Percentiles rank a stretch among this genome's conserved stretches.
Evolutionary conservation across 2,888 invertebrate species (phyloP).

Genomic region (Barypeithes pellucidus): DNA sequence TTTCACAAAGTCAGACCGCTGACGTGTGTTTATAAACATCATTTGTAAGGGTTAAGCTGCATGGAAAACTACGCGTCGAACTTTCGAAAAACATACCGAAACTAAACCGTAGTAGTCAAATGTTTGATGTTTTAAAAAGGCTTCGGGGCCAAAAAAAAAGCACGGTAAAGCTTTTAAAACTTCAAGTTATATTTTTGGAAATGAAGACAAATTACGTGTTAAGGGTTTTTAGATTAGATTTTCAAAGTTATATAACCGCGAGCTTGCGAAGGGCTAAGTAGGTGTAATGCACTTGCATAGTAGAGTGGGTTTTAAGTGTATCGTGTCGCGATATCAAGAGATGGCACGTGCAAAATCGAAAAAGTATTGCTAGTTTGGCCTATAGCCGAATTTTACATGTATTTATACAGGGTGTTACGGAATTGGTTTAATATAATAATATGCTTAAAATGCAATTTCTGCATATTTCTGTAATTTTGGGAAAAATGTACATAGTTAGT

Average conservation of each 20-base stretch:
- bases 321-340: not conserved
- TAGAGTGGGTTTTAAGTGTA: not conserved
- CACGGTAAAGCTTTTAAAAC: conserved; percentile 36
- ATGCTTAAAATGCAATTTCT: too few species aligned
- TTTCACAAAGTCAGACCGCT: conserved; percentile 42
- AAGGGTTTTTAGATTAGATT: conserved; percentile 14
- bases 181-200: conserved; percentile 42
- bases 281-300: conserved; percentile 9
- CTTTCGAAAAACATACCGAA: conserved; percentile 25
- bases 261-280: not conserved
- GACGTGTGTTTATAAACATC: conserved; percentile 48
- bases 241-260: conserved; percentile 12
- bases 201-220: conserved; percentile 40
- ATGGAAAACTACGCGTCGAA: conserved; percentile 29
- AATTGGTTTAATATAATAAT: too few species aligned
- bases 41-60: conserved; percentile 47
- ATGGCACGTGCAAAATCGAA: not conserved
- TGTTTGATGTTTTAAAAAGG: conserved; percentile 9
- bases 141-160: conserved; percentile 8
- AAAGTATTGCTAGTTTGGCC: too few species aligned
- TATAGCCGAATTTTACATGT: too few species aligned
- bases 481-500: too few species aligned
- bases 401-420: too few species aligned
- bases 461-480: too few species aligned
- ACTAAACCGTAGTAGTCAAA: conserved; percentile 10